Evolutionary conservation across 2,797 vertebrate genomes (phyloP).

Genomic region (Coreius guichenoti): DNA sequence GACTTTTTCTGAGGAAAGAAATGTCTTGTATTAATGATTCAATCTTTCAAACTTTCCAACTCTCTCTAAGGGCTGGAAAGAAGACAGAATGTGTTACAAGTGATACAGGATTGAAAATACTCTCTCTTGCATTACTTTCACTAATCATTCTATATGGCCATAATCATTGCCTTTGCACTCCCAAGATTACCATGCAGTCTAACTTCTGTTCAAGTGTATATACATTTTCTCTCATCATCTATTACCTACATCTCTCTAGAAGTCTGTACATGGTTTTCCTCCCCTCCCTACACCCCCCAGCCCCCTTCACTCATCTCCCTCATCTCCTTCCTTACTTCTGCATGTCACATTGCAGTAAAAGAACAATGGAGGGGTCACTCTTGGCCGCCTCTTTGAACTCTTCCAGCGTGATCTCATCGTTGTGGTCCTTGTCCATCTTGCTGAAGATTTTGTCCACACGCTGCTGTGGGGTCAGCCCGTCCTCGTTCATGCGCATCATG

Average conservation of each 20-base stretch:
- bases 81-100: conserved; percentile 29
- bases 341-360: conserved; percentile 96
- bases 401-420: conserved; percentile 95
- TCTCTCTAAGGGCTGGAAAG: conserved; percentile 20
- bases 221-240: conserved; percentile 14
- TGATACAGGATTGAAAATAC: conserved; percentile 9
- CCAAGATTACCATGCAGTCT: conserved; percentile 29
- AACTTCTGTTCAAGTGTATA: conserved; percentile 28
- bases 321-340: conserved; percentile 84
- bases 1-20: conserved; percentile 17
- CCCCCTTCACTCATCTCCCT: conserved; percentile 17
- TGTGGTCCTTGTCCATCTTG: conserved; percentile 99
- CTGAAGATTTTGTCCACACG: conserved; percentile 99
- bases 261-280: conserved; percentile 59
- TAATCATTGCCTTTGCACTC: conserved; percentile 23
- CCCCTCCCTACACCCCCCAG: conserved; percentile 41
- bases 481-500: conserved; percentile 99
- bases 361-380: conserved; percentile 94
- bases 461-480: conserved; percentile 95
- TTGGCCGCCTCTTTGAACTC: conserved; percentile 98
- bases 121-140: conserved; percentile 11
- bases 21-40: conserved; percentile 35
- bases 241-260: conserved; percentile 50
- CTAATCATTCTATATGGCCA: not conserved
- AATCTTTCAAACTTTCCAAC: conserved; percentile 24